Conservation (phyloP, 2,888 invertebrate species). For the Seira musarum region DNA sequence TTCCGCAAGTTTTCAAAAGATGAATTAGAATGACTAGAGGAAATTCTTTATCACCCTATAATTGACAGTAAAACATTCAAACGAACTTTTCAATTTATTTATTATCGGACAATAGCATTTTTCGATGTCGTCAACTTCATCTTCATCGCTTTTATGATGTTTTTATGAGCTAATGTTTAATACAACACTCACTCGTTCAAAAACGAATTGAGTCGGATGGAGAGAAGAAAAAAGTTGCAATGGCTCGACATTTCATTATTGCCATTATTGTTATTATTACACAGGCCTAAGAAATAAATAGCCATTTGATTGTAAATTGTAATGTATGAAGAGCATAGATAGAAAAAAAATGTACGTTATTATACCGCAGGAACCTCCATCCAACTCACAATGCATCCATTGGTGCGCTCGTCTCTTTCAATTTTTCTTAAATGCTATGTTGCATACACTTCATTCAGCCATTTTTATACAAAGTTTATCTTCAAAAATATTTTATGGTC, state of each 20-base stretch:
- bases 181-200: conserved; percentile 9
- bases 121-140: conserved; percentile 34
- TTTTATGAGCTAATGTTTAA: conserved; percentile 8
- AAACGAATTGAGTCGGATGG: background rate
- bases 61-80: conserved; percentile 37
- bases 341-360: conserved; percentile 33
- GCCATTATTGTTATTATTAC: conserved; percentile 30
- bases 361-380: background rate
- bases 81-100: conserved; percentile 40
- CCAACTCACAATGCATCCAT: background rate
- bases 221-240: conserved; percentile 31
- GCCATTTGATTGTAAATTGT: conserved; percentile 49
- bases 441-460: conserved; percentile 15
- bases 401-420: background rate
- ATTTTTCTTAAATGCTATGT: conserved; percentile 19
- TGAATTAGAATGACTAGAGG: conserved; percentile 25
- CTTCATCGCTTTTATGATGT: conserved; percentile 4
- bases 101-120: conserved; percentile 42
- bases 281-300: conserved; percentile 36
- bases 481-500: conserved; percentile 34
- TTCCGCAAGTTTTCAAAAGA: conserved; percentile 13
- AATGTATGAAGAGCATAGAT: conserved; percentile 26
- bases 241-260: conserved; percentile 28
- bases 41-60: conserved; percentile 29
- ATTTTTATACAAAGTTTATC: conserved; percentile 22